Percentiles rank a stretch among this genome's conserved stretches.
Conservation (phyloP, 2,888 invertebrate species). For the Calliphora vomitoria region DNA sequence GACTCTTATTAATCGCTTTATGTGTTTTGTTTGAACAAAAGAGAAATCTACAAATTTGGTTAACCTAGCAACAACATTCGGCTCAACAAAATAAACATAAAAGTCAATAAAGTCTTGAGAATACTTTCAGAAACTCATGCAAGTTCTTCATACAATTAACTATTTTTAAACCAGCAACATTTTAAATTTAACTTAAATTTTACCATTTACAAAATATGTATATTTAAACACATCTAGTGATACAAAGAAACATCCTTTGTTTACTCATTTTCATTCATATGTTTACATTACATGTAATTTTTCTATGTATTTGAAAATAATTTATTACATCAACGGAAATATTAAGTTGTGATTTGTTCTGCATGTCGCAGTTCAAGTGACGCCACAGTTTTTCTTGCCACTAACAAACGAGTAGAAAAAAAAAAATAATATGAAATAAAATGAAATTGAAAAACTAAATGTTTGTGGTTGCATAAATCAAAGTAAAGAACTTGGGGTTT, state of each 20-base stretch:
- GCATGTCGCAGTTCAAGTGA: conserved; percentile 73
- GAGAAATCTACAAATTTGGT: too few relatives aligned
- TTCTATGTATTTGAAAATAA: conserved; percentile 51
- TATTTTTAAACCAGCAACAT: too few relatives aligned
- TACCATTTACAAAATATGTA: too few relatives aligned
- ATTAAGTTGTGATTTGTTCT: conserved; percentile 73
- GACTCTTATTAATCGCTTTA: too few relatives aligned
- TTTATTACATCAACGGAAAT: conserved; percentile 69
- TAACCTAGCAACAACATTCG: too few relatives aligned
- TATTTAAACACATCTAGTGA: too few relatives aligned
- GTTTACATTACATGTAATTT: conserved; percentile 20
- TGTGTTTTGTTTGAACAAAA: too few relatives aligned
- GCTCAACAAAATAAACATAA: too few relatives aligned
- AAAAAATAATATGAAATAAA: conserved; percentile 17
- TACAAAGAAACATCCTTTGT: neutral
- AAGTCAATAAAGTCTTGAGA: too few relatives aligned
- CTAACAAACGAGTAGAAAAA: conserved; percentile 1
- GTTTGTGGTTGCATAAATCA: conserved; percentile 75
- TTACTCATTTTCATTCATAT: conserved; percentile 26
- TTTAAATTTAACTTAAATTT: too few relatives aligned
- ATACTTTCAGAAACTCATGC: too few relatives aligned
- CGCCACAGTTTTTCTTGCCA: conserved; percentile 66
- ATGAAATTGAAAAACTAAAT: conserved; percentile 63
- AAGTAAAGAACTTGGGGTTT: conserved; percentile 43
- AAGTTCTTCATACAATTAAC: too few relatives aligned